A percentile compares a stretch with the other conserved stretches of the same genome.
Conservation (phyloP, 2,113 vertebrate species). For the Pavo muticus region DNA sequence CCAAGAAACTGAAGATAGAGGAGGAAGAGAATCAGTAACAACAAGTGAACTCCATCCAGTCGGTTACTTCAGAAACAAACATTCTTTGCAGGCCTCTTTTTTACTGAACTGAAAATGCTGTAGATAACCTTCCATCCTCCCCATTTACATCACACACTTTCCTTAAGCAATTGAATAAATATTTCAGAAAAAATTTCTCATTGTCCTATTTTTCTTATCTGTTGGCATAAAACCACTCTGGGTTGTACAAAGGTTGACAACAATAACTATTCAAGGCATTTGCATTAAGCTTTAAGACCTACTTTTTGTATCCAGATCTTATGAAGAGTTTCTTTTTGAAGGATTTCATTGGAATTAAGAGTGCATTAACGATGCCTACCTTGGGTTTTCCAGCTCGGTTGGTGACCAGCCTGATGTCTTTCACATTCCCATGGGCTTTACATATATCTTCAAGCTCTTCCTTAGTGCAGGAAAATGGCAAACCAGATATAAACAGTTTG, state of each 20-base stretch:
- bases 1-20: background rate
- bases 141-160: background rate
- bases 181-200: background rate
- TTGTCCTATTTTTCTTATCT: background rate
- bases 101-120: background rate
- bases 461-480: slow-evolving; percentile 92
- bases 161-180: background rate
- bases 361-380: slow-evolving; percentile 69
- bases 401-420: slow-evolving; percentile 92
- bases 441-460: slow-evolving; percentile 90
- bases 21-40: background rate
- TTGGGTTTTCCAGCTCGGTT: slow-evolving; percentile 96
- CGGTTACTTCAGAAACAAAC: background rate
- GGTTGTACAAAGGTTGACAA: background rate
- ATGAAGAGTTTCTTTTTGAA: background rate
- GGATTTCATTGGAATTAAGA: background rate
- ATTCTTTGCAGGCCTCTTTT: background rate
- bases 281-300: background rate
- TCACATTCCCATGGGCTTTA: slow-evolving; percentile 87
- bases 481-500: slow-evolving; percentile 94
- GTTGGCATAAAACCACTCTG: background rate
- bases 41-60: background rate
- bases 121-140: background rate
- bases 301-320: background rate
- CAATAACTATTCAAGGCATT: background rate